Evolutionary conservation across 2,888 invertebrate genomes (phyloP).

Genomic region (Teinopalpus imperialis): DNA sequence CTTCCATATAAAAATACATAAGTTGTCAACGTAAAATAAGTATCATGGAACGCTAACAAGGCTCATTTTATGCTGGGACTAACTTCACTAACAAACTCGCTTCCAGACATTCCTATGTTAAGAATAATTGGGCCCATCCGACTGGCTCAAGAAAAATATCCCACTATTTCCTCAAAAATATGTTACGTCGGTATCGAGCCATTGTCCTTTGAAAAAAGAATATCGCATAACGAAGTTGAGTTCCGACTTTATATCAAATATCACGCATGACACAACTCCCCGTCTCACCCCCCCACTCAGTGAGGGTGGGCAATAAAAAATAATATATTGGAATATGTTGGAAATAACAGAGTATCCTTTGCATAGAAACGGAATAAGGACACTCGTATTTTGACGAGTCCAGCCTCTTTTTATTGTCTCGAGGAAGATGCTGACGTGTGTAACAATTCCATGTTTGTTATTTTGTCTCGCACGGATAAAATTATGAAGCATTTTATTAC

Average conservation of each 20-base stretch:
- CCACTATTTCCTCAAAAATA: conserved; percentile 69
- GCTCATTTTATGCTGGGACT: conserved; percentile 38
- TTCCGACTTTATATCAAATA: conserved; percentile 82
- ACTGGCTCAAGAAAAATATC: conserved; percentile 69
- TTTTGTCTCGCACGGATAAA: conserved; percentile 59
- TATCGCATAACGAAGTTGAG: conserved; percentile 81
- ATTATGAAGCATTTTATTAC: conserved; percentile 54
- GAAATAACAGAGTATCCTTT: conserved; percentile 81
- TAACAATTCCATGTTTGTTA: conserved; percentile 61
- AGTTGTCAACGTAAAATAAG: too few species aligned
- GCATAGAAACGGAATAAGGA: conserved; percentile 65
- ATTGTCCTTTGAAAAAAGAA: conserved; percentile 81
- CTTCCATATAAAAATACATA: too few species aligned
- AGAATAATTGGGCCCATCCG: conserved; percentile 72
- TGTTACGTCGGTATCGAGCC: conserved; percentile 65
- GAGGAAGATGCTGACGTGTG: conserved; percentile 66
- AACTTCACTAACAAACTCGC: conserved; percentile 61
- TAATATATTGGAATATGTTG: conserved; percentile 84
- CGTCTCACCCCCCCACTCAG: conserved; percentile 41
- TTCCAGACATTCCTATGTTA: conserved; percentile 63
- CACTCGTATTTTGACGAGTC: conserved; percentile 73
- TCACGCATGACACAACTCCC: conserved; percentile 77
- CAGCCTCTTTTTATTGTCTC: conserved; percentile 73
- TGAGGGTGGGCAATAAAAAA: conserved; percentile 79
- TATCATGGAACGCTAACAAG: conserved; percentile 35